phyloP scores from a whole-genome alignment of 2,888 invertebrate genomes.

The Phortica magna region DNA sequence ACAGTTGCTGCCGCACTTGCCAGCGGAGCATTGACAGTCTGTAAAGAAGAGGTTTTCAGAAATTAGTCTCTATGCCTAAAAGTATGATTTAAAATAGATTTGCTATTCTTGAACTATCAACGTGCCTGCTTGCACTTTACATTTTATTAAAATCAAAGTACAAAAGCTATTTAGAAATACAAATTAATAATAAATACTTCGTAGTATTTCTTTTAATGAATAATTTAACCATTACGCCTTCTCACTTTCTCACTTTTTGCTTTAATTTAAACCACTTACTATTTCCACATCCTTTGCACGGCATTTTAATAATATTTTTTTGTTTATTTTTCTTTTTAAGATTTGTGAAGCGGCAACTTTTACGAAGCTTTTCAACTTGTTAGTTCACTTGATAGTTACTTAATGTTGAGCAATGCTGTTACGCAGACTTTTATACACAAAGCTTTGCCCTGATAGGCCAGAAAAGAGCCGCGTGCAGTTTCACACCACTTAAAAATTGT shows the following conservation, averaged over 20 bases:
- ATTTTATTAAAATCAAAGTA: too few relatives aligned
- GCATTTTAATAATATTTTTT: conserved; percentile 10
- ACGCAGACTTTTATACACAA: conserved; percentile 8
- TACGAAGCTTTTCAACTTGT: neutral
- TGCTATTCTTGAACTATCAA: too few relatives aligned
- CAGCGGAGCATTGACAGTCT: neutral
- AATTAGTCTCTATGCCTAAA: neutral
- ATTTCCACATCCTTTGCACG: conserved; percentile 11
- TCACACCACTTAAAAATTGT: conserved; percentile 18
- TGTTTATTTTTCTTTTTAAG: neutral
- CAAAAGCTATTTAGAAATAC: too few relatives aligned
- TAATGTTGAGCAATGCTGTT: conserved; percentile 2
- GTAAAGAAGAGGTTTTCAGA: neutral
- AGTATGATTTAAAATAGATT: too few relatives aligned
- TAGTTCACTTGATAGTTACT: neutral
- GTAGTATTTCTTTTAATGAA: too few relatives aligned
- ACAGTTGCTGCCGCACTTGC: conserved; percentile 20
- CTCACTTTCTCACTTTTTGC: too few relatives aligned
- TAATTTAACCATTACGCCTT: too few relatives aligned
- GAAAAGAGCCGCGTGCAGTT: conserved; percentile 51
- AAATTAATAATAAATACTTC: too few relatives aligned
- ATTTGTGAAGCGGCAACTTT: neutral
- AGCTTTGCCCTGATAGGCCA: conserved; percentile 49
- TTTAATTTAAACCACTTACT: neutral
- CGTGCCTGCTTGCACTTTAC: too few relatives aligned